Conservation (phyloP, 1,140 invertebrate species). For the Rhopalosiphum maidis region DNA sequence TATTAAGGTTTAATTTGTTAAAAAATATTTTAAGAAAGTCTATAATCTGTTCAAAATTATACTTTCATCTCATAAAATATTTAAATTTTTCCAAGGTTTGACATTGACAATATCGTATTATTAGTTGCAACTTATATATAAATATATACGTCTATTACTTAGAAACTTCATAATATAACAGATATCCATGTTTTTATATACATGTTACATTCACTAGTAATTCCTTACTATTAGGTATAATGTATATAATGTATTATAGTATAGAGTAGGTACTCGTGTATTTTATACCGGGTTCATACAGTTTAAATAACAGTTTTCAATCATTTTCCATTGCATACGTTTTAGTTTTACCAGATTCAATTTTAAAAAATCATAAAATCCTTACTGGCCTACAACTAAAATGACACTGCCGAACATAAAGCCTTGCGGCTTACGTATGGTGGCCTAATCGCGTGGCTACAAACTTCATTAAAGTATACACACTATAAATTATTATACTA, state of each 20-base stretch:
- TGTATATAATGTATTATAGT: too few relatives aligned
- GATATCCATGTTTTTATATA: too few relatives aligned
- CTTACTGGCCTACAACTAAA: background rate
- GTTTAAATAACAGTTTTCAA: background rate
- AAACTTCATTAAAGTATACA: slow-evolving; percentile 22
- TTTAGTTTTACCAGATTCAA: background rate
- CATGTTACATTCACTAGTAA: too few relatives aligned
- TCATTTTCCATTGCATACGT: background rate
- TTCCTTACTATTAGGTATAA: too few relatives aligned
- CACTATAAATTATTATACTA: background rate
- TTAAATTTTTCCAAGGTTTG: background rate
- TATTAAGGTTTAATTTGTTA: background rate
- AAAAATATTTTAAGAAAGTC: background rate
- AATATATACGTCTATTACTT: too few relatives aligned
- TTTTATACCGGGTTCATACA: background rate
- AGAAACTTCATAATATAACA: too few relatives aligned
- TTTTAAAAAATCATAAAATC: slow-evolving; percentile 22
- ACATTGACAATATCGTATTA: background rate
- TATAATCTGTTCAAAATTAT: background rate
- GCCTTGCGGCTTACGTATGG: background rate
- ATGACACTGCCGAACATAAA: background rate
- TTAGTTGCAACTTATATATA: background rate
- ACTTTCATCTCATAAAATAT: background rate
- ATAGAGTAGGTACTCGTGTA: background rate
- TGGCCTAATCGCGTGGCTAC: background rate